These are phyloP conservation scores for Protodeltote pygarga DNA, from an alignment of 2,888 invertebrate species.

Conservation along the genomic window DNA sequence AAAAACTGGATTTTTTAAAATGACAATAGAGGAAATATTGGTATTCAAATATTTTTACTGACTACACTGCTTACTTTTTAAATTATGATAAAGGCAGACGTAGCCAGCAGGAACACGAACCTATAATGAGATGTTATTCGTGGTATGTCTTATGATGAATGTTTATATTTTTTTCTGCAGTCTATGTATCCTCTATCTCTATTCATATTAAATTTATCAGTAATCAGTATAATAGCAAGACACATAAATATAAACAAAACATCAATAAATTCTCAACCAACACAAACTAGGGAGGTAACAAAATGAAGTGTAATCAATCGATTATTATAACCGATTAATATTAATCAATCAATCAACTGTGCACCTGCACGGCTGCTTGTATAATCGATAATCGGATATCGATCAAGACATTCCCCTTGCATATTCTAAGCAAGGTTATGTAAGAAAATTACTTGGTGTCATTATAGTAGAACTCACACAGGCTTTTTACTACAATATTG, in stretches of 20 bases:
- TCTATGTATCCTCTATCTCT: no score
- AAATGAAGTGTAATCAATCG: conserved; percentile 29
- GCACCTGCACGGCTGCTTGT: conserved; percentile 41
- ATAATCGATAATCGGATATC: conserved; percentile 36
- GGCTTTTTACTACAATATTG: neutral
- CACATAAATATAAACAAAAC: conserved; percentile 20
- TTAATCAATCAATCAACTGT: conserved; percentile 44
- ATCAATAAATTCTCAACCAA: conserved; percentile 19
- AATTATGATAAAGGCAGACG: no score
- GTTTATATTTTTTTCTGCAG: no score
- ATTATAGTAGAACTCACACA: conserved; percentile 12
- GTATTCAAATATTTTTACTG: no score
- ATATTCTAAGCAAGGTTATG: conserved; percentile 19
- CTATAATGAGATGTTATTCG: no score
- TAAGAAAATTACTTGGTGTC: conserved; percentile 2
- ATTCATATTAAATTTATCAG: conserved; percentile 19
- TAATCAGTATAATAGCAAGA: conserved; percentile 22
- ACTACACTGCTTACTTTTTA: no score
- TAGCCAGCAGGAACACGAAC: no score
- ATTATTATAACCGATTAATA: conserved; percentile 42
- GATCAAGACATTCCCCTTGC: conserved; percentile 32
- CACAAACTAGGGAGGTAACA: conserved; percentile 11
- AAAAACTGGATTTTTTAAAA: no score
- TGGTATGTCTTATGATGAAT: no score
- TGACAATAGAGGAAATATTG: no score